Percentiles rank a stretch among this genome's conserved stretches.
phyloP scores from a whole-genome alignment of 2,113 vertebrate species.

The Bothrops jararaca region DNA sequence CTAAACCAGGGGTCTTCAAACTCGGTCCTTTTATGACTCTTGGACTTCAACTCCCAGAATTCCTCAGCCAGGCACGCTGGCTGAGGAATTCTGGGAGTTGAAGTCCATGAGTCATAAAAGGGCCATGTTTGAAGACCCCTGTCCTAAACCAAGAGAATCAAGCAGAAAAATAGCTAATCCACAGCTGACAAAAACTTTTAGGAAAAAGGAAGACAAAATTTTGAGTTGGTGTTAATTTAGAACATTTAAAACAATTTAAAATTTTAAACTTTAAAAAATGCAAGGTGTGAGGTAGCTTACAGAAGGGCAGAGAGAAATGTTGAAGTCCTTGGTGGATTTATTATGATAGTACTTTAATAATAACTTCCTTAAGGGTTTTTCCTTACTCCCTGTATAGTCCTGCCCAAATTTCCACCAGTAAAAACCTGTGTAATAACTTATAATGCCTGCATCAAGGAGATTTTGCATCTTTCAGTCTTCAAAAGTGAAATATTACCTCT shows the following conservation, averaged over 20 bases:
- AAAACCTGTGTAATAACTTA: background rate
- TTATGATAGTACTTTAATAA: background rate
- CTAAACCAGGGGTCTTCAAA: background rate
- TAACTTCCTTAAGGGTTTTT: background rate
- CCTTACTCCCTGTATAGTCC: background rate
- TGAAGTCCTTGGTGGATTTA: background rate
- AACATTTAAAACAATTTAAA: background rate
- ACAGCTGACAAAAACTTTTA: background rate
- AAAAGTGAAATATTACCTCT: background rate
- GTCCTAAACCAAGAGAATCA: background rate
- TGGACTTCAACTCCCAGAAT: too few species aligned
- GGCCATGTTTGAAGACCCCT: too few species aligned
- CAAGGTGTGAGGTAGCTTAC: background rate
- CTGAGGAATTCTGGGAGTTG: too few species aligned
- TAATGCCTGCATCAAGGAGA: background rate
- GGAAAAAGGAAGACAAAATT: background rate
- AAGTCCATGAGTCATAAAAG: too few species aligned
- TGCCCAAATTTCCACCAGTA: background rate
- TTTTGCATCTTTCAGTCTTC: background rate
- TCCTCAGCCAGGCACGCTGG: too few species aligned
- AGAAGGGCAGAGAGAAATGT: background rate
- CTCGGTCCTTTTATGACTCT: too few species aligned
- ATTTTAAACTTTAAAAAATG: background rate
- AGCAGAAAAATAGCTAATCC: background rate
- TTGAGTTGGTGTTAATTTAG: background rate